Evolutionary conservation across 2,113 vertebrate genomes (phyloP).

Genomic region (Cephalopterus ornatus): DNA sequence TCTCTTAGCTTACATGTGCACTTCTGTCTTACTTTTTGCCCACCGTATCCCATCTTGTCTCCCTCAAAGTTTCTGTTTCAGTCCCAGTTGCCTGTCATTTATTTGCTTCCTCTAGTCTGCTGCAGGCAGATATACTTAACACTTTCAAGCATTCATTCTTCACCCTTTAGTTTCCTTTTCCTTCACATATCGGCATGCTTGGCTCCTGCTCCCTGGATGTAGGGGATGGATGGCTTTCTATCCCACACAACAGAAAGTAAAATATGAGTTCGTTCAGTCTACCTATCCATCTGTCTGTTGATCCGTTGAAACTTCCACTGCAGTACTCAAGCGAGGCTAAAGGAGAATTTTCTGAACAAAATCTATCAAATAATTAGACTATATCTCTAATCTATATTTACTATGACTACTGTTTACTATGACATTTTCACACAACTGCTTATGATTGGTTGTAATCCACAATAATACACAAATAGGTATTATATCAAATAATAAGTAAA

Average conservation of each 20-base stretch:
- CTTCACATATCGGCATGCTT: not conserved
- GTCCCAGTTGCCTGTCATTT: not conserved
- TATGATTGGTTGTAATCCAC: not conserved
- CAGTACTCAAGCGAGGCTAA: not conserved
- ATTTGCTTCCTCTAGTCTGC: not conserved
- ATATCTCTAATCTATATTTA: not conserved
- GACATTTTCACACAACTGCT: not conserved
- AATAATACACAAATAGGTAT: not conserved
- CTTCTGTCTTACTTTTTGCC: not conserved
- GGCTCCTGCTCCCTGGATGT: not conserved
- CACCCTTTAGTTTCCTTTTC: not conserved
- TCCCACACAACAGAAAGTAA: not conserved
- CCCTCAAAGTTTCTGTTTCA: not conserved
- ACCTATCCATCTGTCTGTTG: not conserved
- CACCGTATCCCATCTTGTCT: not conserved
- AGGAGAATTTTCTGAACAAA: not conserved
- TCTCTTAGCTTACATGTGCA: not conserved
- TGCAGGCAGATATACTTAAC: not conserved
- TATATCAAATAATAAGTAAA: not conserved
- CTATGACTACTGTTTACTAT: not conserved
- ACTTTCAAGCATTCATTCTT: not conserved
- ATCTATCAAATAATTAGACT: not conserved
- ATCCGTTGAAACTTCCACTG: not conserved
- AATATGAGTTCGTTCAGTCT: not conserved
- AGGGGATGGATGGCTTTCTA: not conserved